phyloP scores from a whole-genome alignment of 2,113 vertebrate species.

The Bubalus kerabau region DNA sequence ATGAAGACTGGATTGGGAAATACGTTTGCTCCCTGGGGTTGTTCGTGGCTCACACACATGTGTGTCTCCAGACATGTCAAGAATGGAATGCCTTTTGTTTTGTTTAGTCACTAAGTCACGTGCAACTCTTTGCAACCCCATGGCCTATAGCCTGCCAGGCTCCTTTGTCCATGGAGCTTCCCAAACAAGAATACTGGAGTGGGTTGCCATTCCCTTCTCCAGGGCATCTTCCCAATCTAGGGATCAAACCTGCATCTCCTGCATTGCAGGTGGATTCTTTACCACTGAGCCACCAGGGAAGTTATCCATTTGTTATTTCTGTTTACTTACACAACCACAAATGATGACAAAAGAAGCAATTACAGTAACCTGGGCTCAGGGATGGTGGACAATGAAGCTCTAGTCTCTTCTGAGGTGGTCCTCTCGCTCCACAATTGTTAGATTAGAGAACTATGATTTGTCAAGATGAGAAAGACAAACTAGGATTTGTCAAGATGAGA shows the following conservation, averaged over 20 bases:
- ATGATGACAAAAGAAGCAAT: background rate
- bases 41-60: background rate
- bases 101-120: background rate
- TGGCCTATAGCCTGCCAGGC: background rate
- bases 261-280: background rate
- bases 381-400: background rate
- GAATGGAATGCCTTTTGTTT: background rate
- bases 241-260: background rate
- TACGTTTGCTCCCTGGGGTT: background rate
- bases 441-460: background rate
- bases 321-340: background rate
- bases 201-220: background rate
- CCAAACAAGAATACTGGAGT: background rate
- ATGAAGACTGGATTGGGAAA: background rate
- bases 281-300: background rate
- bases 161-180: background rate
- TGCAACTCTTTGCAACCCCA: background rate
- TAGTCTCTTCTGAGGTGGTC: background rate
- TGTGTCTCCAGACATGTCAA: background rate
- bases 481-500: background rate
- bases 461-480: background rate
- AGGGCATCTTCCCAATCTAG: background rate
- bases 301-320: background rate
- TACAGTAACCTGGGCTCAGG: background rate
- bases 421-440: background rate